phyloP scores from a whole-genome alignment of 1,140 invertebrate species.

The Vollenhovia emeryi region DNA sequence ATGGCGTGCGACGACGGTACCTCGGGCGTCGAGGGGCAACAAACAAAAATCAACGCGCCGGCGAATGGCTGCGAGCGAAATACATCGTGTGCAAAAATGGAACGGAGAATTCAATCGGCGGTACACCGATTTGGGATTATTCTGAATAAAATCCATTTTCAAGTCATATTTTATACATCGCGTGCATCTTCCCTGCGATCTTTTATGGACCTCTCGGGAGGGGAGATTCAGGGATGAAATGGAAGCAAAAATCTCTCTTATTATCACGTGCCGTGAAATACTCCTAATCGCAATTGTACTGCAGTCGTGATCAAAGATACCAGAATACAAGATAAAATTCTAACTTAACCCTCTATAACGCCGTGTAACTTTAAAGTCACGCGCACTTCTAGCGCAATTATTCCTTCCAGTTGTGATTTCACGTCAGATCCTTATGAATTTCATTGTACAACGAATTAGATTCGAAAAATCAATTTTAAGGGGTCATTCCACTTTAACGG shows the following conservation, averaged over 20 bases:
- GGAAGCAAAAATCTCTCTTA: background rate
- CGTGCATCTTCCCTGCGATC: background rate
- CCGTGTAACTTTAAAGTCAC: background rate
- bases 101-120: slow-evolving; percentile 15
- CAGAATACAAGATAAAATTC: background rate
- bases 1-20: background rate
- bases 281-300: background rate
- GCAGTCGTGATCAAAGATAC: background rate
- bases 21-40: background rate
- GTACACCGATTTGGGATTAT: background rate
- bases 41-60: slow-evolving; percentile 34
- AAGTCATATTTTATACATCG: background rate
- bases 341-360: too few species aligned
- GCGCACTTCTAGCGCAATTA: too few species aligned
- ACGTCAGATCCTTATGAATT: too few species aligned
- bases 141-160: slow-evolving; percentile 32
- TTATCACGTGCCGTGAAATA: background rate
- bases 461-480: too few species aligned
- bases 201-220: background rate
- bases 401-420: too few species aligned
- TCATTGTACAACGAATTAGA: too few species aligned
- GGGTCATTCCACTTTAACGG: too few species aligned
- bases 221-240: background rate
- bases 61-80: background rate
- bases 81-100: background rate